Conservation (phyloP, 2,888 invertebrate genomes). For the Biston stratarius region DNA sequence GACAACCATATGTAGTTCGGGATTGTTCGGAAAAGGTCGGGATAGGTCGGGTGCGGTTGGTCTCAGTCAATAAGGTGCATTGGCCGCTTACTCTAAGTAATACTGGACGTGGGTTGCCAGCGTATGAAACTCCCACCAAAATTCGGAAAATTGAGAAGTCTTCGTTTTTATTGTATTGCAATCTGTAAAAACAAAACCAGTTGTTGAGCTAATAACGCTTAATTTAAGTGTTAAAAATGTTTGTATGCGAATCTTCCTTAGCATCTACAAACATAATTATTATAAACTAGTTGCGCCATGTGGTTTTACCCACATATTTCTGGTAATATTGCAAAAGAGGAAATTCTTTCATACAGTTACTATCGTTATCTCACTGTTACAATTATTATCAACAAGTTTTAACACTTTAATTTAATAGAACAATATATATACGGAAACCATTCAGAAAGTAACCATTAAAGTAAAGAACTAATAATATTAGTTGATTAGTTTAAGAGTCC, state of each 20-base stretch:
- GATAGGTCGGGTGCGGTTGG: constrained; percentile 66
- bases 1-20: constrained; percentile 62
- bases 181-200: too few relatives aligned
- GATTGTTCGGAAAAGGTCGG: constrained; percentile 63
- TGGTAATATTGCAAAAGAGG: not conserved
- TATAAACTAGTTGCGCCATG: too few relatives aligned
- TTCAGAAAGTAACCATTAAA: too few relatives aligned
- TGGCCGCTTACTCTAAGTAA: constrained; percentile 71
- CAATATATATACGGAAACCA: too few relatives aligned
- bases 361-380: not conserved
- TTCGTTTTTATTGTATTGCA: not conserved
- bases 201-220: too few relatives aligned
- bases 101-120: constrained; percentile 57
- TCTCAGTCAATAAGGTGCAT: constrained; percentile 80
- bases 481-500: too few relatives aligned
- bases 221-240: too few relatives aligned
- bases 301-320: not conserved
- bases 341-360: not conserved
- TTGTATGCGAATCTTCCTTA: too few relatives aligned
- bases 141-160: constrained; percentile 27
- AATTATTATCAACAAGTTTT: too few relatives aligned
- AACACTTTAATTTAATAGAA: too few relatives aligned
- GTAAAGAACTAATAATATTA: too few relatives aligned
- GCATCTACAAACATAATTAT: too few relatives aligned
- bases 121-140: constrained; percentile 42